Base-by-base conservation (phyloP, 2,113 vertebrate genomes). In the Natator depressus region DNA sequence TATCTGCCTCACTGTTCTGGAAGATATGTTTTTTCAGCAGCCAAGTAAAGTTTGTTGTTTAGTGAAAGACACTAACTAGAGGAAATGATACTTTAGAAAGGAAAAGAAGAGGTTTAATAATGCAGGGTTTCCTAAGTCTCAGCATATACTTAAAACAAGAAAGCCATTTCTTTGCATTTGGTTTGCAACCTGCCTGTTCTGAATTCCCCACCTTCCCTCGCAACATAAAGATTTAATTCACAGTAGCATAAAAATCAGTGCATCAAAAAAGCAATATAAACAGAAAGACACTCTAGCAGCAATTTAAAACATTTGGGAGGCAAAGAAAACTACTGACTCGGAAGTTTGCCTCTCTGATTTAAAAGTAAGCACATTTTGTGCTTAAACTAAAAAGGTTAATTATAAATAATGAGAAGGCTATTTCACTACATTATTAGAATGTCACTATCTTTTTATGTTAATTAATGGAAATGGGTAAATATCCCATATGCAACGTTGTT, bases 231-330 rank as follows among this genome's bases (percentile, higher is more conserved):
- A 88, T 8, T 83, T 76, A 16, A 94, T 55, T 78, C 25, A 75
- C 81, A 89, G 11, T 25, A 46, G 57, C 17, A 76, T 47, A 83
- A 84, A 38, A 92, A 93, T 38, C 50, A 62, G 62, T 53, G 17
- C 93, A 78, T 90, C 35, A 88, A 93, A 95, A 95, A 96, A 85
- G 46, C 17, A 80, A 80, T 82, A 82, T 80, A 50, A 85, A 24
- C 80, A 89, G 75, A n/a, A 69, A 82, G 31, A 35, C 4, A 82
- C 17, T 55, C 31, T 38, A 49, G 35, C 42, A 84, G 80, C 20
- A 93, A 90, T 59, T 80, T 87, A 31, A 86, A 90, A 72, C 86
- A 87, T 57, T 83, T 86, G 87, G 90, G 9, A 12, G 62, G 5
- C 4, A 91, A 65, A 59, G 79, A 90, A 91, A 20, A 12, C 12